These are phyloP conservation scores for Drosophila yooni DNA, from an alignment of 2,888 invertebrate species.

Conservation along the genomic window DNA sequence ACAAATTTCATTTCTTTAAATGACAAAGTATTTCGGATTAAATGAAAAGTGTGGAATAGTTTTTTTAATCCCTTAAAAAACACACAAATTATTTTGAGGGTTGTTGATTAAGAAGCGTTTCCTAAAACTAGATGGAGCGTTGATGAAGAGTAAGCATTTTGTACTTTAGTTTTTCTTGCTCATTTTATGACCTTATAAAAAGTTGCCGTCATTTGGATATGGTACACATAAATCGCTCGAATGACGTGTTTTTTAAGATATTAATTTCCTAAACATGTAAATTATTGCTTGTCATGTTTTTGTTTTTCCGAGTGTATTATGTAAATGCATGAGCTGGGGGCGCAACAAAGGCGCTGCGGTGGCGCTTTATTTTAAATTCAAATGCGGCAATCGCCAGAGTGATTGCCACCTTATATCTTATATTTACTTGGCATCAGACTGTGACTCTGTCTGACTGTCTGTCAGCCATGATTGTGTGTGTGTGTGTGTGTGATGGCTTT, in stretches of 20 bases:
- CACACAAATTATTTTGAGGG: background rate
- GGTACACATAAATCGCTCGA: background rate
- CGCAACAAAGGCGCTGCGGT: slow-evolving; percentile 45
- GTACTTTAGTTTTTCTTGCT: background rate
- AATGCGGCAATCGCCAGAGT: slow-evolving; percentile 58
- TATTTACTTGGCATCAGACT: slow-evolving; percentile 48
- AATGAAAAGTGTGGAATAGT: background rate
- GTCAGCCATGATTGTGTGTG: slow-evolving; percentile 18
- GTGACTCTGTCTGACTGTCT: background rate
- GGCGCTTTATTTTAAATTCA: slow-evolving; percentile 71
- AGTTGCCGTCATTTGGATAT: background rate
- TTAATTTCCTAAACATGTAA: background rate
- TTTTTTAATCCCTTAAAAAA: background rate
- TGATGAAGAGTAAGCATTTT: background rate
- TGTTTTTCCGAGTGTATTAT: slow-evolving; percentile 1
- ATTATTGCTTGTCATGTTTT: background rate
- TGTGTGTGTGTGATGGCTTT: slow-evolving; percentile 24
- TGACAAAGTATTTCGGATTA: background rate
- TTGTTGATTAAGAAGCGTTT: background rate
- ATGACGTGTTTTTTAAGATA: background rate
- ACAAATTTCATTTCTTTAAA: background rate
- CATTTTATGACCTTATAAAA: background rate
- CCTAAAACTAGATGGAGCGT: background rate
- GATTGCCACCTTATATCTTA: slow-evolving; percentile 51
- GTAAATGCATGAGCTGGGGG: slow-evolving; percentile 3